Evolutionary conservation across 2,113 vertebrate genomes (phyloP), one percentile per base, ranked within the genome.

Genomic region (Clinocottus analis): DNA sequence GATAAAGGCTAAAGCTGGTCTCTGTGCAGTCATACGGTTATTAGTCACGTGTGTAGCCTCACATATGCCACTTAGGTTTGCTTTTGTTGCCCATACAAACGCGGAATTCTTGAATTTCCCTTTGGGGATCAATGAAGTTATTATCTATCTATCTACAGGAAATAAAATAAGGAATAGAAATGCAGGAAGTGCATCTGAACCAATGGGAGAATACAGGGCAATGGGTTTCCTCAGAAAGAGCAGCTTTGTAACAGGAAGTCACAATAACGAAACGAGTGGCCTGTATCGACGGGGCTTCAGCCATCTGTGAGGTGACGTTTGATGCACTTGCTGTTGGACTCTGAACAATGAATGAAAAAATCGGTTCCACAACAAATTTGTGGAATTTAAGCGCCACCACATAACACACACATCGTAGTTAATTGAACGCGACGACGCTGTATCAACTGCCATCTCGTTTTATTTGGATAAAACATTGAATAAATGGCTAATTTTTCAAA

Each of bases 401-500:
- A 16, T 37, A 4, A n/a, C 71, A n/a, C 12, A 35, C 1, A 31
- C 0, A 27, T 2, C 7, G n/a, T 1, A 16, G 13, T n/a, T 4
- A 6, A n/a, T 0, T 31, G 10, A 31, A 27, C 12, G 2, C 11
- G 1, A 1, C 10, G 35, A 21, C 6, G 23, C 35, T 11, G 8
- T 8, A 17, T 9, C 11, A 35, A 5, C 7, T 56, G 25, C 3
- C 51, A 62, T 5, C 37, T 5, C 16, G 11, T 2, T 8, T 3
- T 47, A 7, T 1, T n/a, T 7, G 5, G 21, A 45, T 43, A 58
- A 79, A 67, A 56, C 0, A 61, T 3, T 3, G 1, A 4, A 83
- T 74, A 67, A 43, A 84, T 29, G 3, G 73, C 60, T 60, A 31
- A 66, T 75, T 59, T 31, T 61, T 49, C 90, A 92, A 92, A 91